A percentile compares a stretch with the other conserved stretches of the same genome.
Evolutionary conservation across 1,140 invertebrate genomes (phyloP).

Genomic region (Lutraria rhynchaena): DNA sequence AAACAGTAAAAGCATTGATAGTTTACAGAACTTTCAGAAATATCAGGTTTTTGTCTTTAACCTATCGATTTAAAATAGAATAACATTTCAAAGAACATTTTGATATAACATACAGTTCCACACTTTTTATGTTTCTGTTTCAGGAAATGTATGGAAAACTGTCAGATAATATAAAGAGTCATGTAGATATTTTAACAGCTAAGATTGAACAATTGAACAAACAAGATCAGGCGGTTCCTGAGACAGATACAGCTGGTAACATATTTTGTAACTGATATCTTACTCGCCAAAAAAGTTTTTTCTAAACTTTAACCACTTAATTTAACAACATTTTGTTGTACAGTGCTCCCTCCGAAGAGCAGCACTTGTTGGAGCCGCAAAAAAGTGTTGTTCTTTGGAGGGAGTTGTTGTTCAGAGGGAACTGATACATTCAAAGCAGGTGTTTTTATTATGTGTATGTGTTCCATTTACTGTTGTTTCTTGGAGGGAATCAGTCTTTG

Average conservation of each 20-base stretch:
- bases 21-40: not conserved
- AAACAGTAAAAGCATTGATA: not conserved
- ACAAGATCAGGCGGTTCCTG: slow-evolving; percentile 41
- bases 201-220: slow-evolving; percentile 72
- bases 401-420: no score
- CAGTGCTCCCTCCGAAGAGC: no score
- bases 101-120: not conserved
- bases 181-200: slow-evolving; percentile 65
- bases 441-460: no score
- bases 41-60: not conserved
- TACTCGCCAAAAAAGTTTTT: not conserved
- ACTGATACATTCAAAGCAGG: no score
- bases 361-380: no score
- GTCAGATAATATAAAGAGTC: slow-evolving; percentile 58
- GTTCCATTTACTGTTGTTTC: no score
- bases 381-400: no score
- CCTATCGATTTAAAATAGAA: not conserved
- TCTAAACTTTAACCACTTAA: not conserved
- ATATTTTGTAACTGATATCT: no score
- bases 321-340: not conserved
- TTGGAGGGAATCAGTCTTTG: no score
- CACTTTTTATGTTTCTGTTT: no score
- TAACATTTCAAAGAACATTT: not conserved
- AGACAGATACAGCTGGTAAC: not conserved
- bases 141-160: slow-evolving; percentile 64